Evolutionary conservation across 2,113 vertebrate species (phyloP), one percentile per base, ranked within the genome.

Genomic region (Cebus imitator): DNA sequence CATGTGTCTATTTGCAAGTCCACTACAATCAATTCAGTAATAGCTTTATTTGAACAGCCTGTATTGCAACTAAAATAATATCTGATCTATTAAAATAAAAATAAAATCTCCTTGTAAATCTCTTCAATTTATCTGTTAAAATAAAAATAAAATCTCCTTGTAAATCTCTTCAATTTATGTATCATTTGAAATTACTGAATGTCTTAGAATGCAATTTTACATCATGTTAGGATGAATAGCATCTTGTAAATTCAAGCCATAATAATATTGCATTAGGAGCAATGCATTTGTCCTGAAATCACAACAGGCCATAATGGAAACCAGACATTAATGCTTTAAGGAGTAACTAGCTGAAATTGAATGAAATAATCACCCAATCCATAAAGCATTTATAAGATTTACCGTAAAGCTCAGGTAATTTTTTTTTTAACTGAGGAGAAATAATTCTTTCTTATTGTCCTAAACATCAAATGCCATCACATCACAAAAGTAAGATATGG

Each of bases 231-330:
- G 68, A 97, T 14, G 20, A 95, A 58, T 18, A 89, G 57, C 50
- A 84, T 89, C 96, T 96, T 91, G 37, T 78, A 95, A 95, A 94
- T 89, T 92, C 76, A 93, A 92, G 86, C 87, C 72, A 87, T n/a
- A 82, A 43, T 91, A 93, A 93, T 94, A 97, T 57, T 79, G 20
- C 78, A 97, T 97, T 87, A 98, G 58, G 64, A 91, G 43, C 20
- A 94, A 98, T 66, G 32, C 70, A 55, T 72, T 92, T 97, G 50
- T 93, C 97, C 95, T 94, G 84, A 97, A 97, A 95, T 87, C 57
- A 90, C 2, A 95, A 95, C 73, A 78, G 95, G 84, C 92, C 92
- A 45, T 97, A 97, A 98, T 97, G 95, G 95, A 96, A 98, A 98
- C 94, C 97, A 98, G 96, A 97, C 78, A 87, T 61, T 93, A 97